Base-by-base conservation (phyloP, 2,888 invertebrate species). In the Acronicta alni region DNA sequence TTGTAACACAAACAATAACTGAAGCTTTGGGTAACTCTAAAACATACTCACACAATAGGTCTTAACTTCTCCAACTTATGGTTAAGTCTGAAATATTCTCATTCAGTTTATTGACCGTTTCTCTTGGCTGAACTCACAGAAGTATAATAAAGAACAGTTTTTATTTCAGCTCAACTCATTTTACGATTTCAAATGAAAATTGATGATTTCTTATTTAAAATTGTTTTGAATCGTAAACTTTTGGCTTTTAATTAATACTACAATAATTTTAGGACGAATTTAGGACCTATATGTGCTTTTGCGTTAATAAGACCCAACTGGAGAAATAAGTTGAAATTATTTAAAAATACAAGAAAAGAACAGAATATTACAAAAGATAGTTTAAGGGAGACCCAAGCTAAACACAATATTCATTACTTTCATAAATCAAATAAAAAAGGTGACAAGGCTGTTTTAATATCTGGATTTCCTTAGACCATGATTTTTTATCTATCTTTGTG, bases 91-190 rank as follows among this genome's bases (percentile, higher is more conserved):
- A 54, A 53, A 64, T 68, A 46, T 68, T 72, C 61, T 57, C 45
- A 38, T 26, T 39, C 59, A 62, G 10, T 67, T 64, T 75, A 67
- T 58, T 47, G 57, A 30, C 42, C n/a, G 17, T 46, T 46, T 56
- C 8, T 54, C 35, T 48, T 38, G 16, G 23, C 47, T 54, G 35
- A 52, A 51, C 45, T 57, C 48, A 37, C 49, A 44, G 17, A 49
- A 17, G 42, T 23, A 12, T 32, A 44, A 49, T 75, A 72, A 75
- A 75, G 23, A 18, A 41, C 23, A 18, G 35, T 46, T 57, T 73
- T 67, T 61, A 72, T 67, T 67, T 57, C 46, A 43, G 30, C 35
- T 49, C n/a, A 42, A 47, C 44, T 60, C 49, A 52, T 51, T 69
- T 71, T 61, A 57, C 45, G 54, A 52, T 32, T 43, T 7, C 10